Evolutionary conservation across 2,797 vertebrate genomes (phyloP).

Genomic region (Sciaenops ocellatus): DNA sequence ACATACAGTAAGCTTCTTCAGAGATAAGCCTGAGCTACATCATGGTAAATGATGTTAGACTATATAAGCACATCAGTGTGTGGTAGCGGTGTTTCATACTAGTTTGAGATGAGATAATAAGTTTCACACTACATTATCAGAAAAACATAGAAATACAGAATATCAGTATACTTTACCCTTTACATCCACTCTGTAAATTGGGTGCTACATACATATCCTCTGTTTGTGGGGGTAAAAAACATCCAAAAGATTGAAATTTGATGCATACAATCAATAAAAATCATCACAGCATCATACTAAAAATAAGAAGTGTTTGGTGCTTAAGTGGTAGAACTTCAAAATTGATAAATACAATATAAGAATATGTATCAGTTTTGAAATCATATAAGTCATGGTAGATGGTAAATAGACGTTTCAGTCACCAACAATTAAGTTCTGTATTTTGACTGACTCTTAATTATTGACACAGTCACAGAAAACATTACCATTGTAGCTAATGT

Average conservation of each 20-base stretch:
- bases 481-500: neutral
- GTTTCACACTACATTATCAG: neutral
- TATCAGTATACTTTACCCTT: neutral
- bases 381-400: neutral
- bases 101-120: conserved; percentile 6
- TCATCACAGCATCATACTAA: neutral
- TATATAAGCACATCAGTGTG: conserved; percentile 14
- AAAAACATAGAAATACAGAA: neutral
- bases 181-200: neutral
- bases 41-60: conserved; percentile 14
- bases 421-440: neutral
- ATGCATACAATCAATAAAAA: neutral
- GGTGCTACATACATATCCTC: too few relatives aligned
- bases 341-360: neutral
- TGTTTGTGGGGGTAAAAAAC: neutral
- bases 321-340: neutral
- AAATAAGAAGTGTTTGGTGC: neutral
- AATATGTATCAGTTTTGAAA: neutral
- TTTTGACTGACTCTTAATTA: neutral
- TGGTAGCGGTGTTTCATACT: conserved; percentile 17
- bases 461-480: neutral
- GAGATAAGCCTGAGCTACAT: conserved; percentile 34
- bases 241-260: neutral
- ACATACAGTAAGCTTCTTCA: conserved; percentile 28
- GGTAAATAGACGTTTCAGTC: neutral